These are phyloP conservation scores for Troilus luridus DNA, from an alignment of 2,888 invertebrate species.

Conservation along the genomic window DNA sequence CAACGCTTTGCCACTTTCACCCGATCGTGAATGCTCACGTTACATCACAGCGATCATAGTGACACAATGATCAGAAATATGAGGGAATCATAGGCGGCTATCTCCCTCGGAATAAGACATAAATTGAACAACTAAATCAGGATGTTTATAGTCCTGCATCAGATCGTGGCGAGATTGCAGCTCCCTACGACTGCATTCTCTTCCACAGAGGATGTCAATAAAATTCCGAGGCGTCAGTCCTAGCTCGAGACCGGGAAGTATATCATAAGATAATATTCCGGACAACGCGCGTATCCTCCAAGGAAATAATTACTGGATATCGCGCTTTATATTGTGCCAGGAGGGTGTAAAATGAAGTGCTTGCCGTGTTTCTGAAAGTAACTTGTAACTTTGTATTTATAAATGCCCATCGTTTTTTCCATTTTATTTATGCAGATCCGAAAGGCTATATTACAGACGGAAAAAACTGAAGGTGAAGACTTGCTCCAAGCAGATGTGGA, in stretches of 20 bases:
- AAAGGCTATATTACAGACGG: not conserved
- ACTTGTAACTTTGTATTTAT: constrained; percentile 2
- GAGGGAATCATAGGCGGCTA: constrained; percentile 13
- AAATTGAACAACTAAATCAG: constrained; percentile 21
- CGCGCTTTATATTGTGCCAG: constrained; percentile 18
- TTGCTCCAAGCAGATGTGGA: not conserved
- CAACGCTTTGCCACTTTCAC: constrained; percentile 13
- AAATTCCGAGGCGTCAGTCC: constrained; percentile 17
- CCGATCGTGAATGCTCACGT: not conserved
- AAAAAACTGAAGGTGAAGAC: not conserved
- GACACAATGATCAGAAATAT: constrained; percentile 31
- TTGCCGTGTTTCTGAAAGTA: not conserved
- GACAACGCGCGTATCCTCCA: not conserved
- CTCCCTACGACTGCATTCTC: constrained; percentile 23
- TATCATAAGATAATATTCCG: constrained; percentile 25
- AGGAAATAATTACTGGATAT: constrained; percentile 20
- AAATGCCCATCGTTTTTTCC: not conserved
- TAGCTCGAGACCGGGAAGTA: not conserved
- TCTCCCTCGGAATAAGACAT: not conserved
- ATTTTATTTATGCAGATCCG: not conserved
- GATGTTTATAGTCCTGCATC: constrained; percentile 5
- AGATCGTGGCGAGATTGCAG: constrained; percentile 29
- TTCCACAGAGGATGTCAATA: constrained; percentile 1
- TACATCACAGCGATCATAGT: not conserved
- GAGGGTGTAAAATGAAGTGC: constrained; percentile 18